Evolutionary conservation across 2,888 invertebrate genomes (phyloP), one percentile per base, ranked within the genome.

Genomic region (Drosophila percnosoma): DNA sequence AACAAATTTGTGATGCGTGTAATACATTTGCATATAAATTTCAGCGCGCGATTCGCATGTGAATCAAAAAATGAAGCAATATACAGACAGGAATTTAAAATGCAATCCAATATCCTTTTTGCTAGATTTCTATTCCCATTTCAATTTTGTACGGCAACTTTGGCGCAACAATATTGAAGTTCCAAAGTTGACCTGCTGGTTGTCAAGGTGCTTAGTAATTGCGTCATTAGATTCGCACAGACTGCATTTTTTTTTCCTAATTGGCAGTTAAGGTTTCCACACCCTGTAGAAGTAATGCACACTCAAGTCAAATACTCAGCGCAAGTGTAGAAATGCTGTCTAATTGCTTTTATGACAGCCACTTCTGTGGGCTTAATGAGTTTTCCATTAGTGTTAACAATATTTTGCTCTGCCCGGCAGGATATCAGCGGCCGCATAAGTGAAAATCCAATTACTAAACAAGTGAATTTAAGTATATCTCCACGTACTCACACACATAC

Each of bases 341-440:
- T 85, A 81, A 82, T 83, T 83, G 81, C 69, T 67, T 48, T 54
- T 33, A 55, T 65, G 52, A 27, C 69, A 36, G 45, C 55, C 36
- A 33, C 33, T 53, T 62, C 52, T 57, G 36, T n/a, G 27, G 6
- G 57, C 64, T 68, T 88, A 82, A 89, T 85, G 85, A 83, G 72
- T 75, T 85, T 89, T 85, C 90, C 90, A 85, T 85, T 89, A 89
- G 90, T 70, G 80, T 52, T 65, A 54, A 73, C 68, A 86, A 83
- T 75, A 78, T 82, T 87, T 83, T 70, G 58, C 59, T 48, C 58
- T 40, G 49, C 27, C 34, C 49, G 11, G 24, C 21, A 11, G 8
- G 40, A 40, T 61, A 27, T 42, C 27, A 31, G 62, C 58, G 18
- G 53, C 21, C 71, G 65, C 77, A 77, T 75, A 77, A 85, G 73